These are phyloP conservation scores for Lamprotornis superbus DNA, from an alignment of 2,113 vertebrate genomes.

Conservation along the genomic window DNA sequence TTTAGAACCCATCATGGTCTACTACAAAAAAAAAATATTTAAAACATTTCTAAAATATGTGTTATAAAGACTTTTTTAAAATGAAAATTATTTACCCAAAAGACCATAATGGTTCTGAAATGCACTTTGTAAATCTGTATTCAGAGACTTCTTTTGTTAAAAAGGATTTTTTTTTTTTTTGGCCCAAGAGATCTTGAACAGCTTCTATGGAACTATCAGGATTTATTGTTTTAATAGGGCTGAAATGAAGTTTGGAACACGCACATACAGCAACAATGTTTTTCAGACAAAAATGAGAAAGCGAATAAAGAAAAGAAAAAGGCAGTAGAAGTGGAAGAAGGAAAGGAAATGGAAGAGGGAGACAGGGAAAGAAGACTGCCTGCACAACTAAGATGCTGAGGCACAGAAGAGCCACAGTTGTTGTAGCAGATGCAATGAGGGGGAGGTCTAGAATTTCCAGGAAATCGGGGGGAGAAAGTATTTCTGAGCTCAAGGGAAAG, in stretches of 20 bases:
- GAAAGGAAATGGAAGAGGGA: neutral
- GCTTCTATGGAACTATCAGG: constrained; percentile 55
- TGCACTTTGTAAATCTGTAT: constrained; percentile 63
- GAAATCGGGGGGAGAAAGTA: neutral
- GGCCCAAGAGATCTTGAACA: constrained; percentile 67
- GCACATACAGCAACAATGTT: neutral
- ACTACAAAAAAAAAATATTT: constrained; percentile 63
- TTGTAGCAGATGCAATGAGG: neutral
- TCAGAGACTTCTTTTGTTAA: constrained; percentile 46
- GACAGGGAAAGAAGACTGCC: neutral
- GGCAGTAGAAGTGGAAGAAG: neutral
- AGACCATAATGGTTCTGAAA: constrained; percentile 69
- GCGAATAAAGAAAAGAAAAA: neutral
- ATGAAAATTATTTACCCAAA: constrained; percentile 75
- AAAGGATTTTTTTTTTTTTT: constrained; percentile 20
- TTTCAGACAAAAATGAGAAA: constrained; percentile 14
- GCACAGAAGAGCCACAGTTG: neutral
- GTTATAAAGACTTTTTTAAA: constrained; percentile 58
- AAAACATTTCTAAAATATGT: constrained; percentile 62
- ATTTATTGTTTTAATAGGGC: constrained; percentile 70
- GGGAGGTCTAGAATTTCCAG: neutral
- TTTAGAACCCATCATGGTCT: constrained; percentile 65
- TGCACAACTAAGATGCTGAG: neutral
- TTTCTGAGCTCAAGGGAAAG: neutral
- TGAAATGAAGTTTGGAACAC: constrained; percentile 48